Base-by-base conservation (phyloP, 2,888 invertebrate species). In the Andricus quercusramuli region DNA sequence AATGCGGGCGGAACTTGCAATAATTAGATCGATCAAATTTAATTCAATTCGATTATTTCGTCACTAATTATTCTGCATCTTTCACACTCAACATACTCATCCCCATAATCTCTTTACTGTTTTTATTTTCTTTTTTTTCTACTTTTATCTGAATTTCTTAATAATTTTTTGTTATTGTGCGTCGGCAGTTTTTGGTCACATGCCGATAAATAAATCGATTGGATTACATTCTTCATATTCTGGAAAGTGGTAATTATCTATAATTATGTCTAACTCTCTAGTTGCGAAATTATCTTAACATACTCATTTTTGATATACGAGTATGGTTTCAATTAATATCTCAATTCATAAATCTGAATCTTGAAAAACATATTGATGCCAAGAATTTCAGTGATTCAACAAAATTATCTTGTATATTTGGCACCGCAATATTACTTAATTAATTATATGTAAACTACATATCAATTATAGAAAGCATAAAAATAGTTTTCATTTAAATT, bases 1-100 rank as follows among this genome's bases (percentile, higher is more conserved):
- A 86, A 86, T 85, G 79, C 84, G 83, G 79, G 81, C 74, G 79
- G 81, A 68, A 74, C 79, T 64, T 82, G 59, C 79, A 70, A 68
- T 76, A 78, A 81, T 82, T 79, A 70, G 80, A 83, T 81, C 79
- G 83, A 29, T 41, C 79, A 80, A 68, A 56, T 74, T n/a, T 20
- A 70, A 74, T 74, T 56, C 9, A n/a, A 22, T n/a, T 56, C 11
- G 22, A 2, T 37, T 37, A 37, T 37, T 9, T 37, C 37, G 9
- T 62, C 15, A 25, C 11, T 62, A 6, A 25, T 25, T 25, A 11
- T 11, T 59, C 11, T 20, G 59, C 11, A 59, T 59, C 11, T 22
- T 22, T 11, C 3, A 56, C 15, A 62, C 11, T 25, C 29, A 29
- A 11, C 5, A 44, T 4, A 44, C 0, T 4, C 17, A 47, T 47